Base-by-base conservation (phyloP, 2,888 invertebrate genomes). In the Lochmaea capreae region DNA sequence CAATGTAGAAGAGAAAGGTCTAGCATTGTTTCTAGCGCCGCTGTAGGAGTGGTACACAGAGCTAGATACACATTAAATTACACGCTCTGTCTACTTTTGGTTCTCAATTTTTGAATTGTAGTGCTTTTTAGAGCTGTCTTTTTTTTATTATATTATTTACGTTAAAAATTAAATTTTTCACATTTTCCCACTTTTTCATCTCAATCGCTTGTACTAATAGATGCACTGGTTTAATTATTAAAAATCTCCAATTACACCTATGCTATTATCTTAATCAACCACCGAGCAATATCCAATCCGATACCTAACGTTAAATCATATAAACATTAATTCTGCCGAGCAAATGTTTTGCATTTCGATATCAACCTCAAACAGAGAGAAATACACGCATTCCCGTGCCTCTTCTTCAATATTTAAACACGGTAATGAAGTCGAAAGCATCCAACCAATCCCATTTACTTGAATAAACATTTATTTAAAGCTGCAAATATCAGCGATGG, bases 381-480 rank as follows among this genome's bases (percentile, higher is more conserved):
- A 71, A 71, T 71, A 46, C 33, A 71, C 58, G 65, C 63, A 43
- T 61, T 58, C 10, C 71, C 57, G 26, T 65, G 65, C 70, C 71
- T 71, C 73, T 75, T 72, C 68, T 77, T 79, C 81, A 82, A 83
- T 83, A 83, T 83, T 83, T 83, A 81, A 81, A 80, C 81, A 82
- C 80, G 81, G 77, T 83, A 83, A 83, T 83, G 83, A 83, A 79
- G 78, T 76, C 77, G 75, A 78, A 77, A 79, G 78, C 81, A 81
- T 81, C 81, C 81, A 81, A 81, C 81, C 81, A 80, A 80, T 81
- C 79, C 81, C 81, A 82, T 83, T 81, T 81, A 80, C 76, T 79
- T 80, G 79, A 81, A 82, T 82, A 82, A 83, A 83, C 81, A 83
- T 82, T 82, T 80, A 82, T 83, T 83, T 80, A 81, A 82, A 82